Percentiles rank a stretch among this genome's conserved stretches.
Evolutionary conservation across 2,888 invertebrate genomes (phyloP).

Genomic region (Polymixis lichenea): DNA sequence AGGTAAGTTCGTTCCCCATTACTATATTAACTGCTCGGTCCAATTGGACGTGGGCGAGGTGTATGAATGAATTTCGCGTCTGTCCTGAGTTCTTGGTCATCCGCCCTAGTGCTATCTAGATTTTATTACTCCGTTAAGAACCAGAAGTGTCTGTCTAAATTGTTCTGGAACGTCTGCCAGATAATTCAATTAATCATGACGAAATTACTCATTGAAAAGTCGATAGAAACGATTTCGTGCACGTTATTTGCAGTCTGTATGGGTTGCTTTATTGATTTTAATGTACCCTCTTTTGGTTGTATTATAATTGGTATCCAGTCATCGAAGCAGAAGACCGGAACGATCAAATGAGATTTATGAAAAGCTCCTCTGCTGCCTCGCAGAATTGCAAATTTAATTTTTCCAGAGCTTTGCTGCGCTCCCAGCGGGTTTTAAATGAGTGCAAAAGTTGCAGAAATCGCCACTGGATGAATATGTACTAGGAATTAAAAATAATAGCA

Average conservation of each 20-base stretch:
- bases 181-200: constrained; percentile 22
- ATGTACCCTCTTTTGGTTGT: not conserved
- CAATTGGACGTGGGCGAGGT: constrained; percentile 84
- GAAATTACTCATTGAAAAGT: constrained; percentile 12
- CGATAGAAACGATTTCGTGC: not conserved
- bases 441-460: constrained; percentile 63
- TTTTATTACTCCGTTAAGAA: constrained; percentile 50
- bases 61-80: constrained; percentile 84
- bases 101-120: constrained; percentile 68
- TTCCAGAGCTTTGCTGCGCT: constrained; percentile 68
- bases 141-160: constrained; percentile 36
- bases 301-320: constrained; percentile 9
- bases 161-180: constrained; percentile 13
- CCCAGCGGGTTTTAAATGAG: constrained; percentile 69
- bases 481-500: constrained; percentile 42
- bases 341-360: constrained; percentile 75
- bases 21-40: constrained; percentile 79
- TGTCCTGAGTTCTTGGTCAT: constrained; percentile 63
- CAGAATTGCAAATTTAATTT: constrained; percentile 76
- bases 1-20: constrained; percentile 79
- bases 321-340: constrained; percentile 58
- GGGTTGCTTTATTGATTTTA: not conserved
- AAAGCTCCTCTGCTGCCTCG: constrained; percentile 68
- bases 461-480: constrained; percentile 56
- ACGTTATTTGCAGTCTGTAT: constrained; percentile 1